Evolutionary conservation across 2,113 vertebrate genomes (phyloP), one percentile per base, ranked within the genome.

Genomic region (Entomyzon cyanotis): DNA sequence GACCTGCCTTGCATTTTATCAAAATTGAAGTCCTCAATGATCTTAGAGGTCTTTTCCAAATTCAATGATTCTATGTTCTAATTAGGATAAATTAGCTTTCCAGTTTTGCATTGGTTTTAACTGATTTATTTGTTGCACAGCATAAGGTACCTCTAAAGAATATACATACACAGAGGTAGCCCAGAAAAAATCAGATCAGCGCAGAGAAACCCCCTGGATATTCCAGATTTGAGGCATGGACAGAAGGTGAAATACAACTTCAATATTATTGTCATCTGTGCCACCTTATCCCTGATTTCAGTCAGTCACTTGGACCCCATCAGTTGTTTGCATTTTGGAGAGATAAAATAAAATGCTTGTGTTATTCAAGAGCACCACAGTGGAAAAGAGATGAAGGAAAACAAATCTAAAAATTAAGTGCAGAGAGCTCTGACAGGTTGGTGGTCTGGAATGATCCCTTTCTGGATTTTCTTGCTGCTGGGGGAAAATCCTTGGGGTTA

Each of bases 391-490:
- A 4, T 21, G 39, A 89, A 90, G 59, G 22, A 90, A 95, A 67
- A 7, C 24, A 77, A 60, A 79, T 47, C n/a, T 79, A 23, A 67
- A 60, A 76, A 82, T 4, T 55, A 47, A 55, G 52, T 0, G 0
- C 22, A 33, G 69, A 84, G 44, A 79, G 17, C 50, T 84, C 89
- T 25, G 27, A n/a, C 62, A 87, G 65, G 47, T 49, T 87, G 89
- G 81, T 96, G 92, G 80, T 92, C 92, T 83, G 89, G 30, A 86
- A 68, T 15, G 14, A 77, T 78, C 25, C 55, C 21, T 35, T 75
- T 95, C 56, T 62, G 64, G 24, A 69, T 87, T 94, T 96, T 65
- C 55, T 59, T 87, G 67, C 58, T 85, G n/a, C 56, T 89, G 20
- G 18, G n/a, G 84, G 84, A 84, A 94, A 94, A 88, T 49, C 73